Evolutionary conservation across 2,888 invertebrate species (phyloP).

Genomic region (Heliconius erato): DNA sequence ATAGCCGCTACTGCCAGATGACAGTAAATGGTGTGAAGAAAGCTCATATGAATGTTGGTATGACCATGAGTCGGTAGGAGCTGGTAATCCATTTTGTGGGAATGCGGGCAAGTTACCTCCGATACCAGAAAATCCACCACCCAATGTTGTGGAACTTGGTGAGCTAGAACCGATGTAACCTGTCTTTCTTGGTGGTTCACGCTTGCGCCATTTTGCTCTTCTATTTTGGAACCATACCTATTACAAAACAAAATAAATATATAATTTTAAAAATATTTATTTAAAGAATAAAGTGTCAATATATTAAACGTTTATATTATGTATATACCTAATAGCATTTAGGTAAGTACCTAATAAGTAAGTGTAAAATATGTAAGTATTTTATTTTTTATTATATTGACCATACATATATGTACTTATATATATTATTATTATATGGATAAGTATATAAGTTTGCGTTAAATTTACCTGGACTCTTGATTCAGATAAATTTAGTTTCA

Average conservation of each 20-base stretch:
- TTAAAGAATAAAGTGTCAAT: not conserved
- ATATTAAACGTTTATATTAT: not conserved
- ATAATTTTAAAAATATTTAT: too few relatives aligned
- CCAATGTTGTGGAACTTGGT: conserved; percentile 88
- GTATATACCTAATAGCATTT: not conserved
- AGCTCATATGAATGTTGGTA: conserved; percentile 92
- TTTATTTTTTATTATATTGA: too few relatives aligned
- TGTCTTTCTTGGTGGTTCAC: conserved; percentile 96
- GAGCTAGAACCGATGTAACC: conserved; percentile 90
- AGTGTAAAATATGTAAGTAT: too few relatives aligned
- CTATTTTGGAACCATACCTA: conserved; percentile 95
- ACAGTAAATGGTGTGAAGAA: conserved; percentile 90
- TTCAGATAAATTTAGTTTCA: conserved; percentile 95
- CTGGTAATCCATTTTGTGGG: conserved; percentile 86
- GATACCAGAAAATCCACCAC: conserved; percentile 86
- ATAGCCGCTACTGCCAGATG: conserved; percentile 88
- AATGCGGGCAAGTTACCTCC: conserved; percentile 83
- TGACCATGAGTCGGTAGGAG: conserved; percentile 92
- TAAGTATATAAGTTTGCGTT: not conserved
- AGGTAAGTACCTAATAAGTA: not conserved
- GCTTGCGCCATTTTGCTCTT: conserved; percentile 97
- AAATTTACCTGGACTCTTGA: conserved; percentile 81
- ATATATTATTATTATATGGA: not conserved
- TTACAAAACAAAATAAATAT: conserved; percentile 39
- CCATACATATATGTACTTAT: not conserved